These are phyloP conservation scores for Coleophora deauratella DNA, from an alignment of 2,888 invertebrate species.

Conservation along the genomic window DNA sequence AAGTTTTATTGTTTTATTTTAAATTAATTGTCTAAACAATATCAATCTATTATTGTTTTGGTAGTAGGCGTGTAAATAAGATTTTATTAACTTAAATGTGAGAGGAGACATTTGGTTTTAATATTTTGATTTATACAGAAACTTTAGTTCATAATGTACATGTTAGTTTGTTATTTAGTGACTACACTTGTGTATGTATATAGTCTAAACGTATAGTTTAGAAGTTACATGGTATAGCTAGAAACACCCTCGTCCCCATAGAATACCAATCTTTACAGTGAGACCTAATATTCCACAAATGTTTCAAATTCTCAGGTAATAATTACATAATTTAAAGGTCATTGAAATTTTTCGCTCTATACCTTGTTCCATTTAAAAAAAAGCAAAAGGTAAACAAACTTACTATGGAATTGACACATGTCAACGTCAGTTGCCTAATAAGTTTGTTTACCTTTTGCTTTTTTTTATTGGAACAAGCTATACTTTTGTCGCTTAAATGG, in stretches of 20 bases:
- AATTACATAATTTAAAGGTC: too few species aligned
- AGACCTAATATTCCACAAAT: too few species aligned
- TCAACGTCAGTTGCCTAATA: too few species aligned
- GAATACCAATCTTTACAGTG: too few species aligned
- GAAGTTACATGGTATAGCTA: slow-evolving; percentile 36
- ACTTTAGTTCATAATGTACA: slow-evolving; percentile 41
- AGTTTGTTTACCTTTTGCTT: too few species aligned
- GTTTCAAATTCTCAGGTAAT: too few species aligned
- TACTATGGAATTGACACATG: too few species aligned
- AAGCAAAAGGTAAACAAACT: too few species aligned
- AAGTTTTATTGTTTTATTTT: slow-evolving; percentile 43
- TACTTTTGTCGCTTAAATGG: too few species aligned
- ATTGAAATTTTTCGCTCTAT: too few species aligned
- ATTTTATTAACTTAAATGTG: slow-evolving; percentile 51
- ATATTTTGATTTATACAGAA: slow-evolving; percentile 28
- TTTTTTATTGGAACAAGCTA: too few species aligned
- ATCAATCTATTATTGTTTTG: slow-evolving; percentile 48
- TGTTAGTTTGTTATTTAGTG: slow-evolving; percentile 68
- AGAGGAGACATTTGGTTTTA: slow-evolving; percentile 25
- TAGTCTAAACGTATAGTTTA: slow-evolving; percentile 46
- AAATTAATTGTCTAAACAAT: slow-evolving; percentile 33
- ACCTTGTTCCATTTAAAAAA: too few species aligned
- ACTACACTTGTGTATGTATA: slow-evolving; percentile 51
- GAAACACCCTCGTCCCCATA: slow-evolving; percentile 22
- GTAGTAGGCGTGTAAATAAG: slow-evolving; percentile 63